phyloP scores from a whole-genome alignment of 2,888 invertebrate genomes.

The Acleris sparsana region DNA sequence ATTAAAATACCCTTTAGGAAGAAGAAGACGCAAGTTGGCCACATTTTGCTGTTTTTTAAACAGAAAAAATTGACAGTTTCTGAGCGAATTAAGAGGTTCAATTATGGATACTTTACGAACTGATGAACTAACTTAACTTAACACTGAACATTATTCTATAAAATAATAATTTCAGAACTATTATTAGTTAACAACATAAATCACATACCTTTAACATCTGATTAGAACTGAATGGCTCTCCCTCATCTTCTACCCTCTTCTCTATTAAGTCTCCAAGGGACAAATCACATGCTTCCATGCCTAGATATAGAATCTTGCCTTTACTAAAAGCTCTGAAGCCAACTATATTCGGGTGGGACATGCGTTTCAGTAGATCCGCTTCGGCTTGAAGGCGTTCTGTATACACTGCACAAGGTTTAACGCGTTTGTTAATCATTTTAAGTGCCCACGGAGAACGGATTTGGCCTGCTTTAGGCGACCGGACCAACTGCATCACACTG shows the following conservation, averaged over 20 bases:
- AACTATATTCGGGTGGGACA: constrained; percentile 92
- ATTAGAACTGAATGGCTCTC: constrained; percentile 84
- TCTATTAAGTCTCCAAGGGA: constrained; percentile 91
- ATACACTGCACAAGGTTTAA: constrained; percentile 70
- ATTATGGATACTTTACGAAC: no score
- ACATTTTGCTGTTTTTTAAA: no score
- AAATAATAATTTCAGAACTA: not conserved
- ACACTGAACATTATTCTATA: no score
- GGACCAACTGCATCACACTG: constrained; percentile 88
- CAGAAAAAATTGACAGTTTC: no score
- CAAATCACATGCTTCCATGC: constrained; percentile 90
- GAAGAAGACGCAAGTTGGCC: no score
- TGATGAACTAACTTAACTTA: no score
- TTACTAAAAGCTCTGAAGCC: constrained; percentile 86
- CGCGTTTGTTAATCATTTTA: constrained; percentile 86
- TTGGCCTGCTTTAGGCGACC: constrained; percentile 87
- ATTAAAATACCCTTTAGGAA: no score
- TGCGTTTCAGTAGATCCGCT: constrained; percentile 86
- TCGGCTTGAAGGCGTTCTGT: constrained; percentile 86
- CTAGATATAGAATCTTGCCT: constrained; percentile 85
- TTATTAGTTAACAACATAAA: not conserved
- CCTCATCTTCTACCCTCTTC: constrained; percentile 80
- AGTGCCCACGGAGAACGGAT: constrained; percentile 93
- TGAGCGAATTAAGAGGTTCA: no score
- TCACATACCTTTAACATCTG: constrained; percentile 83